These are phyloP conservation scores for Drosophila miranda DNA, from an alignment of 1,140 invertebrate genomes.

Conservation along the genomic window DNA sequence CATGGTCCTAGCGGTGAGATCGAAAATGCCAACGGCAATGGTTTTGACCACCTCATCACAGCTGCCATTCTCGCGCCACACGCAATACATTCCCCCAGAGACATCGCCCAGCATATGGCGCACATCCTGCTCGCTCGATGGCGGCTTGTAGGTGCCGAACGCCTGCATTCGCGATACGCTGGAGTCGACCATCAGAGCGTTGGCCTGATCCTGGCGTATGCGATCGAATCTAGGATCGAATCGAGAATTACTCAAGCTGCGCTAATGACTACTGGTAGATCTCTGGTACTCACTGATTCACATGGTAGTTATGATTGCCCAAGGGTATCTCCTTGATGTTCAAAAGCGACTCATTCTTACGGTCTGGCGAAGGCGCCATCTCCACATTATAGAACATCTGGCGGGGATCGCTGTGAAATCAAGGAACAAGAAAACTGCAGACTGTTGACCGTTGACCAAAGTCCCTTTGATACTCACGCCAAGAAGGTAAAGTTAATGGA, in stretches of 20 bases:
- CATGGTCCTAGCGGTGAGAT: conserved; percentile 87
- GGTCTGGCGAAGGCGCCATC: conserved; percentile 85
- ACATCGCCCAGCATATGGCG: conserved; percentile 89
- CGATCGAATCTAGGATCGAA: conserved; percentile 86
- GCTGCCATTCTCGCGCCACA: conserved; percentile 86
- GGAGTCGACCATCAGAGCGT: conserved; percentile 86
- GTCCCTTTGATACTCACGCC: too few relatives aligned
- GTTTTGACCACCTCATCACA: conserved; percentile 88
- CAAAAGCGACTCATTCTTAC: conserved; percentile 85
- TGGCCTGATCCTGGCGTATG: conserved; percentile 86
- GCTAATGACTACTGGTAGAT: too few relatives aligned
- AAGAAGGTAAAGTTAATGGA: too few relatives aligned
- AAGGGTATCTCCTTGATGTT: conserved; percentile 87
- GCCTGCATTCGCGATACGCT: conserved; percentile 86
- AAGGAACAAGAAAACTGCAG: too few relatives aligned
- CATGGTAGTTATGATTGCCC: conserved; percentile 88
- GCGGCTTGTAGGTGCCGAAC: conserved; percentile 84
- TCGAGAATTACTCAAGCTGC: not conserved
- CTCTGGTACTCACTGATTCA: conserved; percentile 87
- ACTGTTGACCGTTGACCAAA: too few relatives aligned
- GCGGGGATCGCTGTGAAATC: too few relatives aligned
- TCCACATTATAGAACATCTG: too few relatives aligned
- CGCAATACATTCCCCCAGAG: conserved; percentile 85
- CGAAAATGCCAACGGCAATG: conserved; percentile 89
- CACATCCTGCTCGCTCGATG: conserved; percentile 85